Base-by-base conservation (phyloP, 2,113 vertebrate species). In the Laticauda colubrina region DNA sequence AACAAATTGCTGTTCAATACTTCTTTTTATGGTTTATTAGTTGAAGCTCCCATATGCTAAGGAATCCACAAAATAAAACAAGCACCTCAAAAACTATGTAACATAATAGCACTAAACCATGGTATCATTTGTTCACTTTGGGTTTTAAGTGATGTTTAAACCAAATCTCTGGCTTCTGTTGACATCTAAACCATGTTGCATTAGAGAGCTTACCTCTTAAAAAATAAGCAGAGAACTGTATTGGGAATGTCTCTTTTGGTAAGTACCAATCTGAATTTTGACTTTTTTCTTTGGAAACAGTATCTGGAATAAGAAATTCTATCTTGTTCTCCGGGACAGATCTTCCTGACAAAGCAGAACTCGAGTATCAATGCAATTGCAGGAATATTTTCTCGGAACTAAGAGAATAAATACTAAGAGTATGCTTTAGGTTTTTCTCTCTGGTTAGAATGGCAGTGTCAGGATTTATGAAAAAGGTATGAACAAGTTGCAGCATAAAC, bases 401-500 rank as follows among this genome's bases (percentile, higher is more conserved):
- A 87, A 87, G 21, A 59, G 23, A 59, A 59, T 59, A 59, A 59
- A 59, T 59, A 59, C 2, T 24, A 61, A 61, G 24, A 10, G 14
- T 43, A 21, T 81, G 21, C 75, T 81, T 21, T 21, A 81, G 75
- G 75, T 81, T 81, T 81, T 81, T 81, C 75, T 43, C 75, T 43
- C 18, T 43, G 75, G 34, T 64, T 24, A 87, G 56, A 48, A 5
- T 39, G 45, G 56, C 45, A 91, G 55, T 29, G 18, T 61, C 85
- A 20, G 5, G 56, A 43, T 51, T 89, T 23, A n/a, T 34, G 69
- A 11, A 45, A 92, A 18, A 51, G 4, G 69, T 88, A 20, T 81
- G 93, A 90, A 12, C 64, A 11, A 54, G 85, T 90, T 92, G 29
- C 93, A 94, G 89, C 2, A n/a, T 92, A 91, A 3, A 0, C 75